Base-by-base conservation (phyloP, 1,140 invertebrate genomes). In the Hylaeus anthracinus region DNA sequence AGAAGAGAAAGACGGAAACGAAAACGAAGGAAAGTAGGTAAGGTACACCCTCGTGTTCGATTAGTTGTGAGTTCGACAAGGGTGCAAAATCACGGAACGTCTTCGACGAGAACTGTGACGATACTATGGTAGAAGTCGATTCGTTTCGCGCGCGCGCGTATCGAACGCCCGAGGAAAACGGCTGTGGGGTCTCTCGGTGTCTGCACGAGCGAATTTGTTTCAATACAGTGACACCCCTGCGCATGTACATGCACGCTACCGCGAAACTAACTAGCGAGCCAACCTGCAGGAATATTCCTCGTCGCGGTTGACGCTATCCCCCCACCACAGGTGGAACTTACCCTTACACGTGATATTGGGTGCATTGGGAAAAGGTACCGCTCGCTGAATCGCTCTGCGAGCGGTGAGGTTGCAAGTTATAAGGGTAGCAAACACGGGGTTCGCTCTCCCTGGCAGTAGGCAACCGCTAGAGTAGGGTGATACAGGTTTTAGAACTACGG, bases 91-190 rank as follows among this genome's bases (percentile, higher is more conserved):
- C 92, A 91, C 92, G 90, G 90, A 26, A 91, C 87, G 91, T 92
- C 92, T 89, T 92, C 90, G 88, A 71, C 91, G 91, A 92, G 92
- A 93, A 92, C 90, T 92, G 87, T 92, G 90, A 89, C 92, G 91
- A 91, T 90, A 92, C 92, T 93, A 91, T 89, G 89, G 88, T 85
- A 77, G 88, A 84, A 90, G 87, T 88, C 90, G 88, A 89, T 88
- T 88, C 88, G 89, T 85, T 87, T 79, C 73, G 90, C 92, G 92
- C 92, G 90, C 91, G 91, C 90, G 92, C 91, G 85, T 93, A 93
- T 93, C 88, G 92, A 93, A 91, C 92, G 89, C 63, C 63, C 83
- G 74, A 70, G 76, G 67, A 72, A 78, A 78, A 72, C 58, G 58
- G 76, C 76, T 78, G 71, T 78, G 3, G 53, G 67, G 67, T 55